Percentiles rank a stretch among this genome's conserved stretches.
Conservation (phyloP, 2,797 vertebrate genomes). For the Manis crassicaudata region DNA sequence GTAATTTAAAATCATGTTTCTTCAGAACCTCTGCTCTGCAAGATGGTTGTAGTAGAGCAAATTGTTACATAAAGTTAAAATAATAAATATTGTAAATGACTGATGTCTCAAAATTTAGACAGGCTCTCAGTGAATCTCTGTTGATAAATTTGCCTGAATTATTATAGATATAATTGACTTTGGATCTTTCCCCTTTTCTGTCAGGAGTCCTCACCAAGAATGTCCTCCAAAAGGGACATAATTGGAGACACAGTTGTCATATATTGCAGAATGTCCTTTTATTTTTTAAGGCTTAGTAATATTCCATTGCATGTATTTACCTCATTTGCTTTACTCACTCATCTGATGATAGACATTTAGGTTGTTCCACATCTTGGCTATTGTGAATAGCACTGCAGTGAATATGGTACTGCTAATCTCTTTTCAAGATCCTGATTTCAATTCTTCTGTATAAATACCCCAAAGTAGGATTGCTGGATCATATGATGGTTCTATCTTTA, state of each 20-base stretch:
- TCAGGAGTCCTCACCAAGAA: background rate
- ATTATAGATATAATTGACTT: background rate
- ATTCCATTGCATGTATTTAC: background rate
- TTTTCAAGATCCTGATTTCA: background rate
- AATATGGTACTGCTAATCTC: background rate
- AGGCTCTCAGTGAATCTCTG: background rate
- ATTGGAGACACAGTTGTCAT: background rate
- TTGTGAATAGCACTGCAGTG: background rate
- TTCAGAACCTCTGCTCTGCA: background rate
- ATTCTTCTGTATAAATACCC: background rate
- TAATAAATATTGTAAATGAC: slow-evolving; percentile 8
- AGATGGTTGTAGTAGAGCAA: slow-evolving; percentile 28
- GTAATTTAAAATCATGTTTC: slow-evolving; percentile 24
- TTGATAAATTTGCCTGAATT: background rate
- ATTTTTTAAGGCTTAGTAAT: background rate
- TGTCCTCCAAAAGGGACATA: background rate
- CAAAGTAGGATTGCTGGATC: background rate
- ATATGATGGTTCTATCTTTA: background rate
- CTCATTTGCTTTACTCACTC: background rate
- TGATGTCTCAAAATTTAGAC: background rate
- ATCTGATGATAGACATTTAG: background rate
- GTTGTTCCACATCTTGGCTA: background rate
- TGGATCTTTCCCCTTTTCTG: background rate
- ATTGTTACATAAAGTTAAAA: slow-evolving; percentile 46
- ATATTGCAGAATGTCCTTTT: background rate